Evolutionary conservation across 2,113 vertebrate species (phyloP).

Genomic region (Butorides virescens): DNA sequence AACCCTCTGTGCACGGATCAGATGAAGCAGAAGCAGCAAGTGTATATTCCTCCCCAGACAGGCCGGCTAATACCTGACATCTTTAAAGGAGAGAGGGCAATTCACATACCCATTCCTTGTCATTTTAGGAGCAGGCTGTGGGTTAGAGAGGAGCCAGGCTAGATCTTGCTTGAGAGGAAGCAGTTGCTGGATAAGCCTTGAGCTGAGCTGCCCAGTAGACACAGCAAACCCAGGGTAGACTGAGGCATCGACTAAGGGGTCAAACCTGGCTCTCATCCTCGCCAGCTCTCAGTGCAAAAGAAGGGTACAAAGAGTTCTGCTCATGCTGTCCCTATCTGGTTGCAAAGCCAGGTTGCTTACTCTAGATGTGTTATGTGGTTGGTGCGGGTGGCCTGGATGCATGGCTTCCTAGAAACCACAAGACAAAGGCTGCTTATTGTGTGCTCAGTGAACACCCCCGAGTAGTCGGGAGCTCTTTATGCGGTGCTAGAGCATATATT

Average conservation of each 20-base stretch:
- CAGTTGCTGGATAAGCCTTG: background rate
- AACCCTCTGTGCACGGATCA: background rate
- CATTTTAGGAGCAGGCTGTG: background rate
- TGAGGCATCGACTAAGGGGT: background rate
- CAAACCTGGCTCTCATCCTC: background rate
- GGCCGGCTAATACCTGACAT: background rate
- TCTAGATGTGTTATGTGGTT: background rate
- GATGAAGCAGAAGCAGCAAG: background rate
- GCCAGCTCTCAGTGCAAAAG: background rate
- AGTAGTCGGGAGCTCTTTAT: background rate
- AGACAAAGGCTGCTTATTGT: background rate
- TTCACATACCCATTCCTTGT: fast-evolving
- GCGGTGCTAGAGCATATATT: background rate
- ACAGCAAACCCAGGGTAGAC: background rate
- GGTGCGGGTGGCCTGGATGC: background rate
- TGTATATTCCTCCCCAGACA: background rate
- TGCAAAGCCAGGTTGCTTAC: background rate
- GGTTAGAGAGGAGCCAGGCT: background rate
- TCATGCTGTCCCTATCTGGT: background rate
- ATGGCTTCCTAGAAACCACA: background rate
- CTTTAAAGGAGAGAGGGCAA: background rate
- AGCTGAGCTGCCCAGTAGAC: background rate
- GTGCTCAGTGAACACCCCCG: background rate
- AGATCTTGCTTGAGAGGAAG: background rate
- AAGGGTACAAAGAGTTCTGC: background rate